Conservation (phyloP, 2,113 vertebrate genomes). For the Numida meleagris region DNA sequence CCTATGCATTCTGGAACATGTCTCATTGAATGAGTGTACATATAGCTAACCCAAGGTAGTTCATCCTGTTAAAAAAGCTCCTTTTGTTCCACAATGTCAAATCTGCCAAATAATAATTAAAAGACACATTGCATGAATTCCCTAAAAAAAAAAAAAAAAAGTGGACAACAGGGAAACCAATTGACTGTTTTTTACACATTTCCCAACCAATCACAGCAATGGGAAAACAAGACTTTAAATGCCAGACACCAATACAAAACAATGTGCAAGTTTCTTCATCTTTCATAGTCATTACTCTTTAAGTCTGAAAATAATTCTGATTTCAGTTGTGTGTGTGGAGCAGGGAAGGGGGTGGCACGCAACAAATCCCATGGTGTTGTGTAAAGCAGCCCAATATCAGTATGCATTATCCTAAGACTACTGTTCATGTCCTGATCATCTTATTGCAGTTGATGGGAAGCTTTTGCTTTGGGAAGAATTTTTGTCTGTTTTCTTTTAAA, state of each 20-base stretch:
- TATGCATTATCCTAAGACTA: neutral
- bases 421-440: neutral
- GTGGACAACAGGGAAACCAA: constrained; percentile 62
- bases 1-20: constrained; percentile 67
- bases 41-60: constrained; percentile 64
- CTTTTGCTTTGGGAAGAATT: neutral
- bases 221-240: constrained; percentile 71
- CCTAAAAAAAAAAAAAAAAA: constrained; percentile 61
- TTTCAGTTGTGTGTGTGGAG: neutral
- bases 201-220: constrained; percentile 73
- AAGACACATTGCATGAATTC: constrained; percentile 60
- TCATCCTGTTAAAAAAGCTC: constrained; percentile 55
- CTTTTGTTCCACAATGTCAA: constrained; percentile 69
- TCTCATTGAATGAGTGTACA: constrained; percentile 65
- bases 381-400: constrained; percentile 27
- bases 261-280: constrained; percentile 16
- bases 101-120: constrained; percentile 60
- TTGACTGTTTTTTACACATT: constrained; percentile 50
- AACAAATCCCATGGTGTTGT: neutral
- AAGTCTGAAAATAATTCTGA: neutral
- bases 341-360: neutral
- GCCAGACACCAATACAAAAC: constrained; percentile 34
- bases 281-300: neutral
- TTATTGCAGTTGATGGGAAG: neutral
- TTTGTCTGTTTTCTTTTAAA: neutral